Evolutionary conservation across 2,888 invertebrate species (phyloP), one percentile per base, ranked within the genome.

Genomic region (Melieria picta): DNA sequence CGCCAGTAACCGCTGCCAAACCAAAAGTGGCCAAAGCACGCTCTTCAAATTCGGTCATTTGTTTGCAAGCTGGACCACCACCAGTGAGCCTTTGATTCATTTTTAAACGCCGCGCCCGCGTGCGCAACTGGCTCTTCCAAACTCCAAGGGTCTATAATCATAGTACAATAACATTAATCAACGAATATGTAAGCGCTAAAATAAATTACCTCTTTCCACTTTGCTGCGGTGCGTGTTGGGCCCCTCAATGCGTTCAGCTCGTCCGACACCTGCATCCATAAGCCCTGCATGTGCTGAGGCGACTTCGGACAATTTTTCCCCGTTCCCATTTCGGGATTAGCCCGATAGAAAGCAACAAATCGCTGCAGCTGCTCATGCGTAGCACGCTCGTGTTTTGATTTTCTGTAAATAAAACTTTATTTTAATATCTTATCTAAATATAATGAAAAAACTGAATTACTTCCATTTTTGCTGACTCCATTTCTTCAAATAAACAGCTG

Each of bases 41-140:
- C n/a, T 66, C 16, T 11, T 58, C 66, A 11, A 66, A 66, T 13
- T 66, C 66, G 13, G 13, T 47, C 30, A 66, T 16, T 7, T 56
- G 47, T 16, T 57, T 66, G 47, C n/a, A 6, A 1, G 7, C 7
- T 57, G 66, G 66, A 16, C 5, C 46, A 56, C 58, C 66, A 45
- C 45, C 58, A 57, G 66, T 66, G 5, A 57, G 56, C 30, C 57
- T 56, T 9, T 57, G 57, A n/a, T 13, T 66, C 46, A 66, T 66
- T 66, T 57, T 66, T 45, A 57, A 57, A 30, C 13, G 57, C 10
- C 66, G 42, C 47, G 57, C 58, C 11, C 66, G 66, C 11, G 16
- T 57, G 13, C 57, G 66, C 5, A 66, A 45, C 16, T 66, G 57
- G 16, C 66, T 57, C 46, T 66, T 66, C 57, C 66, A 47, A 45